These are phyloP conservation scores for Cheilosia vernalis DNA, from an alignment of 2,888 invertebrate species.

Conservation along the genomic window DNA sequence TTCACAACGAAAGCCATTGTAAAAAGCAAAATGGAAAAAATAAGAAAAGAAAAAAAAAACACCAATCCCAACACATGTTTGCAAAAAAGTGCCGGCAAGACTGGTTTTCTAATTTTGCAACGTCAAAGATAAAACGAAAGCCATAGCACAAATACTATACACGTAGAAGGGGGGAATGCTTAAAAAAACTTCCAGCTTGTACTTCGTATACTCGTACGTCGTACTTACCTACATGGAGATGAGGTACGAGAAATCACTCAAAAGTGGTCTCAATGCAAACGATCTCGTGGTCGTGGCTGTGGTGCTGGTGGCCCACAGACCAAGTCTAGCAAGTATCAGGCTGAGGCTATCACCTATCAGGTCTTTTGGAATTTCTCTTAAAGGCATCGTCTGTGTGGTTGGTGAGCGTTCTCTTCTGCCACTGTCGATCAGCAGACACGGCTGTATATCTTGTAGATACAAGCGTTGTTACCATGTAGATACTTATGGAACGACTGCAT, in stretches of 20 bases:
- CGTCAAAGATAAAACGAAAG: slow-evolving; percentile 11
- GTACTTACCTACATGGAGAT: not conserved
- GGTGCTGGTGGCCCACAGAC: not conserved
- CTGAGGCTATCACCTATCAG: too few species aligned
- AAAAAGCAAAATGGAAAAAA: slow-evolving; percentile 7
- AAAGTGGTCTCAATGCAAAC: slow-evolving; percentile 29
- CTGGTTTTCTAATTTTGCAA: slow-evolving; percentile 70
- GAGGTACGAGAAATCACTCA: slow-evolving; percentile 43
- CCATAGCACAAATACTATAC: not conserved
- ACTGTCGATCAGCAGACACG: slow-evolving; percentile 5
- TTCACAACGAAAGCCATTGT: slow-evolving; percentile 24
- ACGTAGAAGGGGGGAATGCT: slow-evolving; percentile 4
- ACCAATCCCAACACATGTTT: slow-evolving; percentile 12
- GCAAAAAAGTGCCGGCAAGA: slow-evolving; percentile 69
- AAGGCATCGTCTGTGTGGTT: not conserved
- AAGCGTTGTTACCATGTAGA: slow-evolving; percentile 38
- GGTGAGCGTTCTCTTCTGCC: slow-evolving; percentile 1
- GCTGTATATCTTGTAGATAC: slow-evolving; percentile 18
- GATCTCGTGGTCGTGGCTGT: not conserved
- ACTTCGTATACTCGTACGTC: not conserved
- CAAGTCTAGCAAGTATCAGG: not conserved
- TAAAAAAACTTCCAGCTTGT: slow-evolving; percentile 34
- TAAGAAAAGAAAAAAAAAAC: not conserved
- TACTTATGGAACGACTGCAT: slow-evolving; percentile 38
- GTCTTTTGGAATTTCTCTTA: slow-evolving; percentile 32